phyloP scores from a whole-genome alignment of 1,140 invertebrate species.

The Lysiphlebus fabarum region DNA sequence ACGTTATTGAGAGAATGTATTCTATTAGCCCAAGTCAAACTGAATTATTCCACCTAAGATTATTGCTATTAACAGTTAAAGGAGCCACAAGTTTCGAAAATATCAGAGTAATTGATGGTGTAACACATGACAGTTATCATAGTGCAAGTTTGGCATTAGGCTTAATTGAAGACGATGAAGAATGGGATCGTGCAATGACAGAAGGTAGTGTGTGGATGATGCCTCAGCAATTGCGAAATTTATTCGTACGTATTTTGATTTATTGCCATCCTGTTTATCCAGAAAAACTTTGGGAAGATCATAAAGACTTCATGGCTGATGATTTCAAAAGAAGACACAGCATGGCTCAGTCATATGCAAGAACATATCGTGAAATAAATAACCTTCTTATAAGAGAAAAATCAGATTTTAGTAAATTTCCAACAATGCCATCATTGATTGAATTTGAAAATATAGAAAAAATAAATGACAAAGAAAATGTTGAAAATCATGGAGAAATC shows the following conservation, averaged over 20 bases:
- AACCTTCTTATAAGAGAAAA: conserved; percentile 13
- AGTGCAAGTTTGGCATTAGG: too few species aligned
- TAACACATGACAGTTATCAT: too few species aligned
- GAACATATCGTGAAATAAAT: conserved; percentile 16
- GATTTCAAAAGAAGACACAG: conserved; percentile 6
- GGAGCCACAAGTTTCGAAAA: too few species aligned
- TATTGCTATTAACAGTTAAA: too few species aligned
- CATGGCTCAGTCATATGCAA: background rate
- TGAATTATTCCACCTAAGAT: too few species aligned
- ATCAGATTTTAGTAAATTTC: conserved; percentile 6
- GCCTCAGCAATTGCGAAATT: conserved; percentile 16
- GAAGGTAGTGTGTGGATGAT: conserved; percentile 22
- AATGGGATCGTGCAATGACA: too few species aligned
- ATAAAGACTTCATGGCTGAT: conserved; percentile 17
- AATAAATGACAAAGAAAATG: background rate
- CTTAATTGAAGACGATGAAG: too few species aligned
- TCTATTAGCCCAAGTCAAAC: too few species aligned
- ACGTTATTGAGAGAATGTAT: too few species aligned
- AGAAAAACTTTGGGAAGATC: conserved; percentile 19
- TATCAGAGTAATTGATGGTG: too few species aligned
- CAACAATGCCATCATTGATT: background rate
- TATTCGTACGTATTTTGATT: conserved; percentile 19
- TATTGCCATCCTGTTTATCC: conserved; percentile 19
- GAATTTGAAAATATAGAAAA: background rate
- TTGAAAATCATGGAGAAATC: background rate